Base-by-base conservation (phyloP, 2,113 vertebrate genomes). In the Bos indicus region DNA sequence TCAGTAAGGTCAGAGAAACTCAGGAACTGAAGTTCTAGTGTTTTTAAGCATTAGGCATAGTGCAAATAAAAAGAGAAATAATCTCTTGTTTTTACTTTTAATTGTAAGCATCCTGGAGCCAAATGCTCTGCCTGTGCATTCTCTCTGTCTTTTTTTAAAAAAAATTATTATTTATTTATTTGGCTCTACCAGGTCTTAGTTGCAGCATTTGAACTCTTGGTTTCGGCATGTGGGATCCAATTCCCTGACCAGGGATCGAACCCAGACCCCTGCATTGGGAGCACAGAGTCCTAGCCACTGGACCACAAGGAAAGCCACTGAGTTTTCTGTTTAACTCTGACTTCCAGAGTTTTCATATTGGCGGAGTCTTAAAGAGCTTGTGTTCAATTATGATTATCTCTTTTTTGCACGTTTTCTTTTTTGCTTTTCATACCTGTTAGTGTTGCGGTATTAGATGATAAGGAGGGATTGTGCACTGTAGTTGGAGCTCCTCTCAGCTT, bases 1-100 rank as follows among this genome's bases (percentile, higher is more conserved):
- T 87, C 83, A 97, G 78, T 95, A 97, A 96, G 90, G 89, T 91
- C 84, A 98, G 78, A 93, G 85, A 96, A 95, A 96, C 25, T 23
- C 46, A 95, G 77, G 48, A 94, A 87, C 62, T 15, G 40, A 96
- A 59, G 17, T 88, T 90, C 84, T 48, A 83, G 10, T 16, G 28
- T 78, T 78, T 89, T 43, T 94, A 15, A 87, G 48, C 30, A 1
- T 23, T 97, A 94, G 51, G 12, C 51, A n/a, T 6, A 52, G 15
- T 36, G 5, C 48, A 11, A n/a, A 82, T n/a, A 82, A n/a, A n/a
- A 80, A 54, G 19, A 54, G 11, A 54, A 52, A 13, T 11, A 52
- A 52, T 86, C 40, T 89, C 10, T 96, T 94, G 51, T 82, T 91
- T 97, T 7, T 96, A 2, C 4, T 80, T 96, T 97, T 94, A 59